A percentile compares a stretch with the other conserved stretches of the same genome.
Evolutionary conservation across 2,888 invertebrate genomes (phyloP).

Genomic region (Subacronicta megacephala): DNA sequence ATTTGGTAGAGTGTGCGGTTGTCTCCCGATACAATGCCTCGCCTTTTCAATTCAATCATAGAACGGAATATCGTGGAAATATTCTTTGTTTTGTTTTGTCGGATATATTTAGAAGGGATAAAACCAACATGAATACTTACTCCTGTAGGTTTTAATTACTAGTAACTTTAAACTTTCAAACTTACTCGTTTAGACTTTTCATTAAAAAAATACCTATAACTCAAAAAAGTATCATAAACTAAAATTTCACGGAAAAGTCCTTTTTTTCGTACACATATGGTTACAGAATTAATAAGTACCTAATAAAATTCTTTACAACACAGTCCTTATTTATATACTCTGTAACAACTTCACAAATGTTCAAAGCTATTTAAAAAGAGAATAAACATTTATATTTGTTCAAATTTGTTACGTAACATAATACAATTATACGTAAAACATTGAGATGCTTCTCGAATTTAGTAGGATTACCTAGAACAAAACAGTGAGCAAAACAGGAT

Average conservation of each 20-base stretch:
- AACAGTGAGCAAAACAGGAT: constrained; percentile 32
- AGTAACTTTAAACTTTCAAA: no score
- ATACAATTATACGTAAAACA: constrained; percentile 36
- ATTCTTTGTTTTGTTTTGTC: constrained; percentile 1
- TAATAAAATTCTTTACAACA: no score
- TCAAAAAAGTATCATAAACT: no score
- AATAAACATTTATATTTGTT: constrained; percentile 25
- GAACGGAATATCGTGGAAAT: constrained; percentile 6
- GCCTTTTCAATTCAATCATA: constrained; percentile 11
- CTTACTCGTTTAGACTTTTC: no score
- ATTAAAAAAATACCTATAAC: no score
- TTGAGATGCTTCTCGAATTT: constrained; percentile 30
- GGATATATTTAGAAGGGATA: no score
- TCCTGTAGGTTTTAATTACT: no score
- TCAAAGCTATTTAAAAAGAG: constrained; percentile 11
- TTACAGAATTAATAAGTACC: no score
- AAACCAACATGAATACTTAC: background rate
- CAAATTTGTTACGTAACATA: constrained; percentile 22
- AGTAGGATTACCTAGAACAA: constrained; percentile 29
- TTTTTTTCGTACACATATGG: no score
- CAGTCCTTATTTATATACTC: background rate
- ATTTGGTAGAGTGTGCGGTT: constrained; percentile 35
- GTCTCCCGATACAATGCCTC: constrained; percentile 8
- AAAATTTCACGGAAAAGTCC: no score
- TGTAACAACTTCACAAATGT: no score